These are phyloP conservation scores for Vesta saturnalis DNA, from an alignment of 2,888 invertebrate genomes.

Conservation along the genomic window DNA sequence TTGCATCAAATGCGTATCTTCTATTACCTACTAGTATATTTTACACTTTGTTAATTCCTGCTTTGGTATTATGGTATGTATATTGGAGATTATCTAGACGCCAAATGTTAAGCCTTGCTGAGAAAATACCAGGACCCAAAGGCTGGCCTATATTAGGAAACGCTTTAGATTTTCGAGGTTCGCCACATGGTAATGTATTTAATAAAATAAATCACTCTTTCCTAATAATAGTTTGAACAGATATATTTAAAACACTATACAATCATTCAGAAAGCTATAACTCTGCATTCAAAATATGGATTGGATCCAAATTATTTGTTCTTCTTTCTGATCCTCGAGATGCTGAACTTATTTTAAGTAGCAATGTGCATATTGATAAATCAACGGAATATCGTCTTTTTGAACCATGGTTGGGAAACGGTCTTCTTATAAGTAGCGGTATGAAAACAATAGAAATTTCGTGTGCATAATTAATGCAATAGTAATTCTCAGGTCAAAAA, in stretches of 20 bases:
- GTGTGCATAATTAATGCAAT: background rate
- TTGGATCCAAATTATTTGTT: slow-evolving; percentile 78
- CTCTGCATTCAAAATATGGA: slow-evolving; percentile 75
- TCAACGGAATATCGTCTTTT: slow-evolving; percentile 82
- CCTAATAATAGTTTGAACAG: slow-evolving; percentile 63
- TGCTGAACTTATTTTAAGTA: slow-evolving; percentile 80
- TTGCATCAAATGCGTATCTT: slow-evolving; percentile 19
- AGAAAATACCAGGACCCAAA: slow-evolving; percentile 76
- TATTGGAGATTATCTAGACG: slow-evolving; percentile 82
- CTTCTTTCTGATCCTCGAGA: slow-evolving; percentile 83
- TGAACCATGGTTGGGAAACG: slow-evolving; percentile 86
- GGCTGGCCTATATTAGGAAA: slow-evolving; percentile 81
- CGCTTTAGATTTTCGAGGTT: slow-evolving; percentile 77
- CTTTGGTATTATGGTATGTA: slow-evolving; percentile 74
- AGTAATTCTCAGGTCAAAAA: slow-evolving; percentile 72
- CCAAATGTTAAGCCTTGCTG: slow-evolving; percentile 76
- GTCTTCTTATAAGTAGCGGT: slow-evolving; percentile 84
- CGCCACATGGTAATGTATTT: slow-evolving; percentile 70
- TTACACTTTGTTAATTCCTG: slow-evolving; percentile 75
- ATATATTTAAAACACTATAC: slow-evolving; percentile 74
- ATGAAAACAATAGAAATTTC: slow-evolving; percentile 41
- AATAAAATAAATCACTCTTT: background rate
- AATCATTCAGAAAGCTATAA: slow-evolving; percentile 67
- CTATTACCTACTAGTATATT: slow-evolving; percentile 74
- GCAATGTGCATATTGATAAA: slow-evolving; percentile 84